Evolutionary conservation across 2,888 invertebrate genomes (phyloP), one percentile per base, ranked within the genome.

Genomic region (Cordilura impudica): DNA sequence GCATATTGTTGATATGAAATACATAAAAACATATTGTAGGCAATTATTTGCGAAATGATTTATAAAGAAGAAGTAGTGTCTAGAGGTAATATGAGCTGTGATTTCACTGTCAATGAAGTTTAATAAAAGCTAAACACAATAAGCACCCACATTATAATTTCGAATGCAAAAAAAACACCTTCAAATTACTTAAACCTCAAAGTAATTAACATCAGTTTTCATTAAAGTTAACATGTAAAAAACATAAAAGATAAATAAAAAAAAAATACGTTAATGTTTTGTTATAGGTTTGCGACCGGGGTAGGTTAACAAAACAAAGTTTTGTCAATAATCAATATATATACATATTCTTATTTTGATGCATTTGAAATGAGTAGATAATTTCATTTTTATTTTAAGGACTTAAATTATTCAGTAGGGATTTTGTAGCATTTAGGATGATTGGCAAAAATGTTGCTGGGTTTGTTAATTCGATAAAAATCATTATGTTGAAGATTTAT

Each of bases 41-140:
- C 61, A 10, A n/a, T 21, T 63, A 63, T 63, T n/a, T 35, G 51
- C 35, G 47, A 21, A 49, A 63, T 35, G n/a, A 35, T 49, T 26
- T 26, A 23, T 23, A 19, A 49, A 53, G 26, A 23, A 53, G 51
- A 12, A 23, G n/a, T 21, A 12, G 7, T 35, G 35, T 43, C 31
- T 47, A 56, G 18, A 54, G 79, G 43, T 71, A 74, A 78, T 75
- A 61, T 71, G 61, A 79, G 75, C 19, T 47, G 19, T 66, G 56
- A 75, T 75, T 79, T 75, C 75, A 75, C 75, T 75, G 79, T 58
- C 75, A 75, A 26, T 71, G 79, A 61, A 71, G 53, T 54, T 74
- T 58, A 66, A 65, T 53, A 35, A 69, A 63, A 69, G 23, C 53
- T 12, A 67, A 61, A 14, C 71, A 61, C 26, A 75, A 47, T 51